These are phyloP conservation scores for Emberiza fucata DNA, from an alignment of 2,113 vertebrate genomes.

Conservation along the genomic window DNA sequence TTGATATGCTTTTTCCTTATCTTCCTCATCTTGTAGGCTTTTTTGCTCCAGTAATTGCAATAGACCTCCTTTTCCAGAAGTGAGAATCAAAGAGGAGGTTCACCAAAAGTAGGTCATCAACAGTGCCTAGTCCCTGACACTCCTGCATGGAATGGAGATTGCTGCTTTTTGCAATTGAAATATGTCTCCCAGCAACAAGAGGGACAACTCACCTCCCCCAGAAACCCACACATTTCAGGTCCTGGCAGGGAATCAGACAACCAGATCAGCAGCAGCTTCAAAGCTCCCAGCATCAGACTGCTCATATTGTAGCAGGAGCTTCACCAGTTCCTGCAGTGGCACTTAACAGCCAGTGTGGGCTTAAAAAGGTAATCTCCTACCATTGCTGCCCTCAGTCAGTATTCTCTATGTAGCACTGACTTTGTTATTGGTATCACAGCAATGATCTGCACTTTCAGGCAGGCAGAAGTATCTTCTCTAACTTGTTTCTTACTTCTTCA, in stretches of 20 bases:
- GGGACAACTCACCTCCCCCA: conserved; percentile 53
- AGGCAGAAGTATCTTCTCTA: not conserved
- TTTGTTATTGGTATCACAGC: conserved; percentile 1
- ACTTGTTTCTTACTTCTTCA: not conserved
- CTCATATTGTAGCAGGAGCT: conserved; percentile 35
- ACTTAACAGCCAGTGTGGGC: conserved; percentile 12
- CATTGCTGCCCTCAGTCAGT: not conserved
- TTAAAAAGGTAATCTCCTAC: conserved; percentile 24
- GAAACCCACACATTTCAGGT: conserved; percentile 41
- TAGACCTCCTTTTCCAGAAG: not conserved
- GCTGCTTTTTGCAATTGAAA: conserved; percentile 59
- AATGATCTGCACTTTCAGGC: not conserved
- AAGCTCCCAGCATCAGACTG: conserved; percentile 39
- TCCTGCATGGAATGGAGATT: conserved; percentile 46
- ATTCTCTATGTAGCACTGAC: not conserved
- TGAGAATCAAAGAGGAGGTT: conserved; percentile 20
- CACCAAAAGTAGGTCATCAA: conserved; percentile 52
- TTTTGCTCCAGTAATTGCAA: not conserved
- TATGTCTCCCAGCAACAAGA: conserved; percentile 63
- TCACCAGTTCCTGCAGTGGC: conserved; percentile 7
- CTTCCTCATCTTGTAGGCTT: not conserved
- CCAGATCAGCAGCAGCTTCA: conserved; percentile 56
- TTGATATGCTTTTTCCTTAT: not conserved
- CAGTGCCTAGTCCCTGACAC: not conserved
- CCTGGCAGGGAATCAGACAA: conserved; percentile 57